Conservation (phyloP, 2,113 vertebrate species). For the Neodon shergylaensis region DNA sequence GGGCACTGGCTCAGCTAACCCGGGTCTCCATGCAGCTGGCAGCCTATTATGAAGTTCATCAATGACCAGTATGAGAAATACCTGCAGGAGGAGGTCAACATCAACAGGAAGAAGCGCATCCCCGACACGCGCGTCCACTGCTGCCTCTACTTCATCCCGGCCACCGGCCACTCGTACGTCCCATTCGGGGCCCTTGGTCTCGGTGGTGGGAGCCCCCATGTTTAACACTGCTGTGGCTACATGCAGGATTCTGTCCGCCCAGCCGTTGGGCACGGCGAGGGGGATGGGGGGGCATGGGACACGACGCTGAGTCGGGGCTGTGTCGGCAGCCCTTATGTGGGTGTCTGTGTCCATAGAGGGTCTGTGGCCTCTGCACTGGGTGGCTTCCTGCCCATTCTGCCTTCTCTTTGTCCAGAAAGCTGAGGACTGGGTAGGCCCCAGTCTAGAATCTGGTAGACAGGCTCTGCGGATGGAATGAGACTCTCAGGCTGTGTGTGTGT, state of each 20-base stretch:
- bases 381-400: background rate
- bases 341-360: background rate
- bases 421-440: background rate
- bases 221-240: accelerated
- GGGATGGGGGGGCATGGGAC: background rate
- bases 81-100: conserved; percentile 97
- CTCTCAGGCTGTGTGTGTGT: background rate
- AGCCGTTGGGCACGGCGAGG: accelerated
- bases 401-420: background rate
- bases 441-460: background rate
- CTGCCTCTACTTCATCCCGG: conserved; percentile 99
- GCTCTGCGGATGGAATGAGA: too few relatives aligned
- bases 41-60: conserved; percentile 99
- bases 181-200: accelerated
- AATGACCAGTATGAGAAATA: conserved; percentile 98
- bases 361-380: background rate
- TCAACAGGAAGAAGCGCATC: conserved; percentile 97
- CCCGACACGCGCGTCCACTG: conserved; percentile 97
- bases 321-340: background rate
- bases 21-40: conserved; percentile 88
- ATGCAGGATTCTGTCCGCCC: accelerated
- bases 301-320: accelerated
- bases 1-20: accelerated
- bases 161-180: conserved; percentile 97
- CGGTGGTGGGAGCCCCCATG: background rate